Evolutionary conservation across 2,113 vertebrate species (phyloP).

Genomic region (Istiophorus platypterus): DNA sequence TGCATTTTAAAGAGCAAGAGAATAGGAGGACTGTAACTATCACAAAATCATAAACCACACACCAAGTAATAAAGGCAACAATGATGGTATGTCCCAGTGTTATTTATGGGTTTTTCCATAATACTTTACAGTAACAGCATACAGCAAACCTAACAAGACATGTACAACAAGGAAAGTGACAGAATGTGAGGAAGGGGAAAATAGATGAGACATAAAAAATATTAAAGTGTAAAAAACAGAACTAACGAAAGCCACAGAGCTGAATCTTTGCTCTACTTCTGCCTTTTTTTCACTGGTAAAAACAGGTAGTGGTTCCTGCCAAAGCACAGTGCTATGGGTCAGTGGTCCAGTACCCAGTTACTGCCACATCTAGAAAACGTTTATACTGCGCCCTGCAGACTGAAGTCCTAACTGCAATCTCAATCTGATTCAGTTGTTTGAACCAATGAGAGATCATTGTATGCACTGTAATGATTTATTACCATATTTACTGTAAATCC

Average conservation of each 20-base stretch:
- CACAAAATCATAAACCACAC: not conserved
- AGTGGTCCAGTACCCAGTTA: slow-evolving; percentile 6
- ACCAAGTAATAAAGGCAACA: slow-evolving; percentile 5
- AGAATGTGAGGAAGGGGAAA: not conserved
- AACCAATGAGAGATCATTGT: not conserved
- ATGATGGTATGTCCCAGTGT: not conserved
- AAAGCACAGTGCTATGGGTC: slow-evolving; percentile 7
- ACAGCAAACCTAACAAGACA: not conserved
- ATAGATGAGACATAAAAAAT: not conserved
- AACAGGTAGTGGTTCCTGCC: not conserved
- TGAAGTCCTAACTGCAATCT: slow-evolving; percentile 9
- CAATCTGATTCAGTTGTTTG: not conserved
- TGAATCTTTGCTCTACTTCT: slow-evolving; percentile 13
- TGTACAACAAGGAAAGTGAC: not conserved
- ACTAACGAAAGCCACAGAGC: not conserved
- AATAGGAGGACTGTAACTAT: slow-evolving; percentile 1
- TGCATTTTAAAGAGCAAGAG: not conserved
- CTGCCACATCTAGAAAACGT: not conserved
- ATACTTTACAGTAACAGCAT: not conserved
- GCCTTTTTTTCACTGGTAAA: slow-evolving; percentile 4
- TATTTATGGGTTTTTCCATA: not conserved
- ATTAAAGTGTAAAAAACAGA: slow-evolving; percentile 1
- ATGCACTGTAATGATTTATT: not conserved
- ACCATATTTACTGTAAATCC: no score
- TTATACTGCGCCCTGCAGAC: not conserved